Conservation (phyloP, 2,113 vertebrate species). For the Poeciliopsis turrubarensis region DNA sequence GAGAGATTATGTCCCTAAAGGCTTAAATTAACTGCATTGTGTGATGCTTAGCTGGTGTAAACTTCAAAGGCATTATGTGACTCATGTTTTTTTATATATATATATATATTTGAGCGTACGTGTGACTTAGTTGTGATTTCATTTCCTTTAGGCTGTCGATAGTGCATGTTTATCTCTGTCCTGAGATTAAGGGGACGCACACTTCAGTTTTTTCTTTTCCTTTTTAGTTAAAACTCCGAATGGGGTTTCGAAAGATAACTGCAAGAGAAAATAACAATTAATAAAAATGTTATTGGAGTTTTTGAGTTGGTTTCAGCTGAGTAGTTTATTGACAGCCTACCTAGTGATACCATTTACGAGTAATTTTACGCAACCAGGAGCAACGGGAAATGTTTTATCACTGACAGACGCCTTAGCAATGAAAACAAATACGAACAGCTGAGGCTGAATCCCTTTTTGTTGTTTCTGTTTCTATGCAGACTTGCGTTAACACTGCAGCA, state of each 20-base stretch:
- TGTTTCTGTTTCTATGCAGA: neutral
- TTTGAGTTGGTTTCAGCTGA: neutral
- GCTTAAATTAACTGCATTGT: constrained; percentile 12
- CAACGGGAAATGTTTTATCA: neutral
- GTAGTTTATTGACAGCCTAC: too few species aligned
- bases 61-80: constrained; percentile 60
- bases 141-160: constrained; percentile 5
- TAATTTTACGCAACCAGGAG: neutral
- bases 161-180: constrained; percentile 21
- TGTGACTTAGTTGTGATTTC: neutral
- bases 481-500: neutral
- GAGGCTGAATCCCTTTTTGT: neutral
- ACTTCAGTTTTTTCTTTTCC: too few species aligned
- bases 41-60: constrained; percentile 54
- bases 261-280: neutral
- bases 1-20: neutral
- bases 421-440: neutral
- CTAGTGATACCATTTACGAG: neutral
- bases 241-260: neutral
- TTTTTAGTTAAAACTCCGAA: neutral
- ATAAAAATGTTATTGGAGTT: neutral
- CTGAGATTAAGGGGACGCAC: constrained; percentile 36
- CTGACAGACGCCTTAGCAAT: neutral
- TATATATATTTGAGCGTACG: neutral
- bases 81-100: neutral